Percentiles rank a stretch among this genome's conserved stretches.
phyloP scores from a whole-genome alignment of 2,113 vertebrate genomes.

The Oplegnathus fasciatus region DNA sequence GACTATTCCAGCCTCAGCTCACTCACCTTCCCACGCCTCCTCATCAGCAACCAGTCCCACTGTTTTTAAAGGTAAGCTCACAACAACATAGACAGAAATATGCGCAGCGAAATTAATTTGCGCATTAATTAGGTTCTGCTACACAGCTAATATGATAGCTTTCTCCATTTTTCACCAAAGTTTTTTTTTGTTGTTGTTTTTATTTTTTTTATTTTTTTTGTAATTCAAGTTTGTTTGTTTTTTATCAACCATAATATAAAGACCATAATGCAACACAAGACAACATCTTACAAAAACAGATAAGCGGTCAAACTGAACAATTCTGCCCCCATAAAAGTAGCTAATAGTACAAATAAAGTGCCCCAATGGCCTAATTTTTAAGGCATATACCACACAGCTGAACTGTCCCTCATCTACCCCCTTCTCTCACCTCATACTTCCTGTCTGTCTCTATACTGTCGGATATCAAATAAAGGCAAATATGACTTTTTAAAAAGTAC shows the following conservation, averaged over 20 bases:
- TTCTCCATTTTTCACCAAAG: background rate
- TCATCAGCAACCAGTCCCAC: background rate
- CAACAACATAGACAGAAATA: too few relatives aligned
- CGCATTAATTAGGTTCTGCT: background rate
- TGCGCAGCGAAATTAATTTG: too few relatives aligned
- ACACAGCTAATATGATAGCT: background rate
- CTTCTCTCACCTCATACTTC: background rate
- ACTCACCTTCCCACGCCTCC: background rate
- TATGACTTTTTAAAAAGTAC: background rate
- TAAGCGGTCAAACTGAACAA: background rate
- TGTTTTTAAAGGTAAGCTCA: background rate
- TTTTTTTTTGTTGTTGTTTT: background rate
- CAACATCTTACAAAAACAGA: background rate
- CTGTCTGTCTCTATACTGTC: background rate
- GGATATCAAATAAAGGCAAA: background rate
- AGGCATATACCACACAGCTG: too few relatives aligned
- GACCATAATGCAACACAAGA: background rate
- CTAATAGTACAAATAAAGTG: background rate
- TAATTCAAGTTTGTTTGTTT: too few relatives aligned
- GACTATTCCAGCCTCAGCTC: constrained; percentile 5
- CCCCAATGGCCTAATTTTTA: too few relatives aligned
- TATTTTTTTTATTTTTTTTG: too few relatives aligned
- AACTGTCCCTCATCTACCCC: background rate
- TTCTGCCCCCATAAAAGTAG: background rate
- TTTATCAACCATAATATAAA: background rate